Conservation (phyloP, 2,797 vertebrate species). For the Sitta carolinensis region DNA sequence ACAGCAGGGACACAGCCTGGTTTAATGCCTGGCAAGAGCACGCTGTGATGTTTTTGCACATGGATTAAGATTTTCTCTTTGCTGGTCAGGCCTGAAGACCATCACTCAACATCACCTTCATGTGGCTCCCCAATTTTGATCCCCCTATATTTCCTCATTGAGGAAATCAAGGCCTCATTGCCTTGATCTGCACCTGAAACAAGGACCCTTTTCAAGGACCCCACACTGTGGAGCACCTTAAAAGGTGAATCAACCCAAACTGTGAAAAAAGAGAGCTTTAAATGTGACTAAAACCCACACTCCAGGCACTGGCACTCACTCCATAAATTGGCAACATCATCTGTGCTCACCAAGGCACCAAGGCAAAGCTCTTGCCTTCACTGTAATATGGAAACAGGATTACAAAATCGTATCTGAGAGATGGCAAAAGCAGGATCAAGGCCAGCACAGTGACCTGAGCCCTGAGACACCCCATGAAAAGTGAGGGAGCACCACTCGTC, state of each 20-base stretch:
- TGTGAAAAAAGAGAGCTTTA: background rate
- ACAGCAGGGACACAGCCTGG: too few species aligned
- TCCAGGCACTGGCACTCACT: background rate
- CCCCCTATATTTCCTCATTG: background rate
- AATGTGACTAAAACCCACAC: background rate
- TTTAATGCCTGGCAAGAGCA: background rate
- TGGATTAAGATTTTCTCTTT: background rate
- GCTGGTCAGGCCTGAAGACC: background rate
- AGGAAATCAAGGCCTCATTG: background rate
- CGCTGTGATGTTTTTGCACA: background rate
- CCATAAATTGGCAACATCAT: background rate
- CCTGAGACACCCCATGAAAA: rapidly evolving
- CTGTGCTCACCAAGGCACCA: background rate
- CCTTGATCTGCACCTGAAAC: background rate
- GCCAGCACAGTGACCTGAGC: background rate
- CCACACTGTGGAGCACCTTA: background rate
- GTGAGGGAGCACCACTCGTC: rapidly evolving
- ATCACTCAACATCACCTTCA: too few species aligned
- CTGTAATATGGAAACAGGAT: background rate
- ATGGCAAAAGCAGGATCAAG: background rate
- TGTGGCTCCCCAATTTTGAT: background rate
- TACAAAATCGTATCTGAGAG: rapidly evolving
- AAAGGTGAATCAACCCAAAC: background rate
- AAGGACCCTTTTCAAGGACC: rapidly evolving
- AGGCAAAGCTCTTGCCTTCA: background rate